phyloP scores from a whole-genome alignment of 1,140 invertebrate genomes.

The Akabosia matsudoensis region DNA sequence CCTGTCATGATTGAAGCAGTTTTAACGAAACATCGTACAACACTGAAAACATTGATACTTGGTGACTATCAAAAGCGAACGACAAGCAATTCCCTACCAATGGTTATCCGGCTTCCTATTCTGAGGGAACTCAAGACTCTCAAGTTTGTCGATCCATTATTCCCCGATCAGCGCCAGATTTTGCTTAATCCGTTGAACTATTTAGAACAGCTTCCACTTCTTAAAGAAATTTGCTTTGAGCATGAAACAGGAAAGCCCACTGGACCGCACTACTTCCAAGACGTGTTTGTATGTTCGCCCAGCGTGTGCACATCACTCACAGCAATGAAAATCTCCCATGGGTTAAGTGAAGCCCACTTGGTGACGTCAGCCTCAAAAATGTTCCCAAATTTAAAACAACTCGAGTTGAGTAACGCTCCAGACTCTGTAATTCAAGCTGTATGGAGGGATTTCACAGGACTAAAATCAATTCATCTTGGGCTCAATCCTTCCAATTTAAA shows the following conservation, averaged over 20 bases:
- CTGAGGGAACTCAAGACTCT: conserved; percentile 20
- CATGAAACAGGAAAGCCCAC: conserved; percentile 31
- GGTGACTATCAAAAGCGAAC: conserved; percentile 34
- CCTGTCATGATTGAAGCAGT: conserved; percentile 11
- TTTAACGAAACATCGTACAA: conserved; percentile 6
- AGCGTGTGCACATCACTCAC: conserved; percentile 6
- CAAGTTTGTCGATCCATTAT: conserved; percentile 26
- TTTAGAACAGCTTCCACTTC: conserved; percentile 6
- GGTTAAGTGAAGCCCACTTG: conserved; percentile 13
- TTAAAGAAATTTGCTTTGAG: conserved; percentile 27
- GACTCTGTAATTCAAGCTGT: conserved; percentile 32
- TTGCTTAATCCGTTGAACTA: conserved; percentile 24
- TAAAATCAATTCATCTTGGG: conserved; percentile 8
- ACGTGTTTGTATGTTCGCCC: conserved; percentile 24
- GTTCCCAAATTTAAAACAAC: conserved; percentile 26
- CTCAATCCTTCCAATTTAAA: conserved; percentile 23
- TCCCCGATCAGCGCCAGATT: conserved; percentile 28
- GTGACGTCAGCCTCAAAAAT: conserved; percentile 23
- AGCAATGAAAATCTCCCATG: conserved; percentile 26
- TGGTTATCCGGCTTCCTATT: conserved; percentile 14
- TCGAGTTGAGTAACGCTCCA: conserved; percentile 14
- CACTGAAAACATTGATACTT: conserved; percentile 9
- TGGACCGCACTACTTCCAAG: conserved; percentile 29
- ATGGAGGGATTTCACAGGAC: conserved; percentile 18
- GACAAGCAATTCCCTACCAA: neutral